Evolutionary conservation across 2,888 invertebrate genomes (phyloP).

Genomic region (Anthophora plumipes): DNA sequence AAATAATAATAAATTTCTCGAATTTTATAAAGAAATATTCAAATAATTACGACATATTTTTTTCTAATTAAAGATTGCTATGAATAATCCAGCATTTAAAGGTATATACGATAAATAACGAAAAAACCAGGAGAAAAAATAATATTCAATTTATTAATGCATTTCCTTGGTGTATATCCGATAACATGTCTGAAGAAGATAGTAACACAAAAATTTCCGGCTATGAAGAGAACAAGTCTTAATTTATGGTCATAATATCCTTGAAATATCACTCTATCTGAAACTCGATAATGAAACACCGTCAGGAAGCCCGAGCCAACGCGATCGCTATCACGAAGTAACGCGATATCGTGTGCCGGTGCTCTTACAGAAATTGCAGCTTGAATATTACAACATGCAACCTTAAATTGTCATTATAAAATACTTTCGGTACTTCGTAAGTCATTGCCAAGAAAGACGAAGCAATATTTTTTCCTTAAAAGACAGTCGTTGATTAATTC

Average conservation of each 20-base stretch:
- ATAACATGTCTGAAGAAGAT: no score
- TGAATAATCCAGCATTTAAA: no score
- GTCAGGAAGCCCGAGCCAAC: constrained; percentile 29
- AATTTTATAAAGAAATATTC: no score
- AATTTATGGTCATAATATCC: constrained; percentile 52
- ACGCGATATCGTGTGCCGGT: no score
- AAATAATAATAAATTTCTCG: no score
- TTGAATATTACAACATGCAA: constrained; percentile 54
- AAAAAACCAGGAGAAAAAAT: no score
- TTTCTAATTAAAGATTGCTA: no score
- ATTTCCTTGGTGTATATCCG: no score
- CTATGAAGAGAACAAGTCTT: constrained; percentile 17
- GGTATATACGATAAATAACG: no score
- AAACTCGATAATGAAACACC: constrained; percentile 51
- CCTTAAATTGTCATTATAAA: constrained; percentile 39
- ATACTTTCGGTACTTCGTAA: constrained; percentile 24
- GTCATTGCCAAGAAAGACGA: neutral
- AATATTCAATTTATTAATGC: no score
- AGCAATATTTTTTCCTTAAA: constrained; percentile 3
- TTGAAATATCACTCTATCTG: constrained; percentile 54
- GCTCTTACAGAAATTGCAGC: constrained; percentile 50
- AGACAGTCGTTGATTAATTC: no score
- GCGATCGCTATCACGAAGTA: constrained; percentile 38
- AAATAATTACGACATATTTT: no score
- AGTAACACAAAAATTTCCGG: constrained; percentile 28